Evolutionary conservation across 2,113 vertebrate species (phyloP), one percentile per base, ranked within the genome.

Genomic region (Heloderma charlesbogerti): DNA sequence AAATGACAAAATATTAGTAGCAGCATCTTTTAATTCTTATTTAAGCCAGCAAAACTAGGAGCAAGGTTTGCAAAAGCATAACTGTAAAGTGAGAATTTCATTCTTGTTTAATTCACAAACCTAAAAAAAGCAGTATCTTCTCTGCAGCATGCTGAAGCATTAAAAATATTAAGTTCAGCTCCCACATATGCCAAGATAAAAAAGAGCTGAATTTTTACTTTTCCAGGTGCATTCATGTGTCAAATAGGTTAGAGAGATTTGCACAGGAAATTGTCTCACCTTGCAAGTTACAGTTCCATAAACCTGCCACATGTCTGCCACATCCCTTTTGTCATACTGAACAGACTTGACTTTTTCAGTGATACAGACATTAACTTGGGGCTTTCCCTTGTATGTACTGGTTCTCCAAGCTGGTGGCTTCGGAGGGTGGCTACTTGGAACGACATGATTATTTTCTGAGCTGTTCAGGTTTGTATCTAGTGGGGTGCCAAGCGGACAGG

Each of bases 331-430:
- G 92, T 97, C 98, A 72, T 99, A 99, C 87, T 99, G 99, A 98
- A 98, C 98, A 54, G 98, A 99, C 88, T 98, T 98, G 84, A 99
- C 98, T 16, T 98, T 98, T 97, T 99, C 99, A 6, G 94, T 96
- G 92, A 99, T 96, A 40, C 97, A 97, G 77, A 99, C 95, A 0
- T 96, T 98, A 45, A 99, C 98, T n/a, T 98, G 97, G 63, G 98
- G 97, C 87, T 98, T 98, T 79, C 99, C 98, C 81, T 97, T 98
- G 92, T 99, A 98, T 0, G 94, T 90, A 89, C 96, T 97, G 69
- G 97, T 96, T 96, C 98, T 99, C 99, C 99, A 99, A 9, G 98
- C 98, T 0, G 98, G 98, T 69, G 98, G 98, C 81, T 98, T 99
- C 95, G 98, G 98, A 88, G 93, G 96, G 48, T 97, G 98, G 40